Evolutionary conservation across 2,113 vertebrate genomes (phyloP), one percentile per base, ranked within the genome.

Genomic region (Cyphomyrus plagiostoma): DNA sequence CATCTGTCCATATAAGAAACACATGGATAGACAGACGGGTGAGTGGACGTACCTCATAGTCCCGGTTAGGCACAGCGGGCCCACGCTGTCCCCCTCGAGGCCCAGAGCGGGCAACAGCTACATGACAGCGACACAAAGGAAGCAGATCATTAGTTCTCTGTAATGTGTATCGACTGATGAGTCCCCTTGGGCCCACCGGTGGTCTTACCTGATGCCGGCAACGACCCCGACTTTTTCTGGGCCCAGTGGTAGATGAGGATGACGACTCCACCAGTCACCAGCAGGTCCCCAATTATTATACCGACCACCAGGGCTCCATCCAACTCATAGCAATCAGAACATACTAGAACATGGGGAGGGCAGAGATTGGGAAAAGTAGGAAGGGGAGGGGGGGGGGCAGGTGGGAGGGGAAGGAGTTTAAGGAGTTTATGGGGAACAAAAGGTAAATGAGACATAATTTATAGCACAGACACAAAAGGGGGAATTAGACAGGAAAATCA

Each of bases 291-390:
- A 0, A 30, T 0, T 0, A 96, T 91, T 0, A 26, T 1, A 0
- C 0, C 0, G 0, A 0, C 0, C 0, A 94, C 53, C 0, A 70
- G 0, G 0, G 0, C 0, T 0, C 1, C 70, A 0, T 92, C 1
- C 70, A 96, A 5, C 77, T 96, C 95, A 2, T 89, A 91, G 88
- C 96, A 96, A 46, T 92, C 6, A 0, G 89, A 0, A 91, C 95
- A 96, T 8, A 5, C 96, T 96, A 85, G 6, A 52, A 15, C 42
- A 0, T 0, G 9, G 0, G 26, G 4, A 10, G 15, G 46, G 39
- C 10, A 23, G 70, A 42, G 88, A 74, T 42, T 70, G 9, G 10
- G 87, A 48, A 52, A 49, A n/a, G 26, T 23, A 88, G 0, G 19
- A 15, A 21, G 19, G 48, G 58, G n/a, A 8, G 85, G 0, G 19